phyloP scores from a whole-genome alignment of 2,888 invertebrate species.

The Acrobasis suavella region DNA sequence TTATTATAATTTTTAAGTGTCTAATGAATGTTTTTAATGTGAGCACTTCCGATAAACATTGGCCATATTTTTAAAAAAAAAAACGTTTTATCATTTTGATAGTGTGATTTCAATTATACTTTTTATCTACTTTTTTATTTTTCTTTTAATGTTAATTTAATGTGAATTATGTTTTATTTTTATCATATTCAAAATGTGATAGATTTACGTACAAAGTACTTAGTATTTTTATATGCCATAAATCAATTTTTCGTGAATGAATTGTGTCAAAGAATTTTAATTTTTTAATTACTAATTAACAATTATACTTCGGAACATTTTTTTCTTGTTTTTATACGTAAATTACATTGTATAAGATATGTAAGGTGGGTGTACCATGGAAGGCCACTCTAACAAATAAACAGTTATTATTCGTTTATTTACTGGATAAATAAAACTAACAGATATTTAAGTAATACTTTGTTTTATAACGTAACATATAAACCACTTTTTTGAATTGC shows the following conservation, averaged over 20 bases:
- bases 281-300: not conserved
- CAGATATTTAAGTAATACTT: too few relatives aligned
- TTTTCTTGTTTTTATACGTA: not conserved
- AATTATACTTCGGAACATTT: not conserved
- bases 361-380: too few relatives aligned
- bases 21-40: slow-evolving; percentile 14
- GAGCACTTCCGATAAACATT: slow-evolving; percentile 7
- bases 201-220: slow-evolving; percentile 69
- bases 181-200: slow-evolving; percentile 41
- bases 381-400: too few relatives aligned
- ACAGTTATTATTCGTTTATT: too few relatives aligned
- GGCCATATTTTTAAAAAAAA: slow-evolving; percentile 12
- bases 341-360: not conserved
- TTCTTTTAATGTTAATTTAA: slow-evolving; percentile 29
- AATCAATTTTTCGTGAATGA: slow-evolving; percentile 29
- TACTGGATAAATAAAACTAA: too few relatives aligned
- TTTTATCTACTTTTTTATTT: slow-evolving; percentile 19
- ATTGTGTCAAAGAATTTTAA: slow-evolving; percentile 30
- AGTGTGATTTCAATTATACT: slow-evolving; percentile 1
- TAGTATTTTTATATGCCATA: slow-evolving; percentile 58
- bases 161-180: slow-evolving; percentile 1
- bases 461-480: too few relatives aligned
- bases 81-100: not conserved
- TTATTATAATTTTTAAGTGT: slow-evolving; percentile 36
- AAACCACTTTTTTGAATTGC: too few relatives aligned